Conservation (phyloP, 2,797 vertebrate genomes). For the Enteromius trimaculatus region DNA sequence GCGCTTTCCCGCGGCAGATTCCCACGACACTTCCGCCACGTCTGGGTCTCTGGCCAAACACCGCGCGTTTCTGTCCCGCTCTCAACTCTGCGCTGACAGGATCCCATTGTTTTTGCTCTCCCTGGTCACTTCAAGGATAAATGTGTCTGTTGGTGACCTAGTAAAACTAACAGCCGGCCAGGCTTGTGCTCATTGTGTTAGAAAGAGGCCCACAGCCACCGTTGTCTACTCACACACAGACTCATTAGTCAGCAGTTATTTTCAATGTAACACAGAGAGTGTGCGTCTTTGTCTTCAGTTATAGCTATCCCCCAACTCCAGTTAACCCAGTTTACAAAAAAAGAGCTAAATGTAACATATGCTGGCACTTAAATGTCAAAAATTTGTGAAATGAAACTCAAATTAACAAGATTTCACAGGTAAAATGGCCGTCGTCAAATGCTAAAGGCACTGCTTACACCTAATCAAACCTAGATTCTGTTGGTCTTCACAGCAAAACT, state of each 20-base stretch:
- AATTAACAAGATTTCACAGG: background rate
- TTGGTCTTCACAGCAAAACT: background rate
- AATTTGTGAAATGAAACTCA: background rate
- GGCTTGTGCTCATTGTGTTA: constrained; percentile 52
- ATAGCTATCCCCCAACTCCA: background rate
- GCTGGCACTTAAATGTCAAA: background rate
- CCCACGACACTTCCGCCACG: constrained; percentile 11
- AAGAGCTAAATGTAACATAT: background rate
- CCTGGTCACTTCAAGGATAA: constrained; percentile 54
- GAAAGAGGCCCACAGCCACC: constrained; percentile 38
- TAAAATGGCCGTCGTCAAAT: background rate
- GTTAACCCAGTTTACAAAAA: background rate
- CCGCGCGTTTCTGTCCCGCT: constrained; percentile 49
- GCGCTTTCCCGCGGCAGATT: constrained; percentile 31
- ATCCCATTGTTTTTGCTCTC: constrained; percentile 54
- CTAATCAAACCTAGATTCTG: background rate
- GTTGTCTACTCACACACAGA: background rate
- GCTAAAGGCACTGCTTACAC: background rate
- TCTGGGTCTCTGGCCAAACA: constrained; percentile 46
- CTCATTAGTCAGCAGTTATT: background rate
- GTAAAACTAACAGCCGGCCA: constrained; percentile 58
- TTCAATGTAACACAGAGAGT: background rate
- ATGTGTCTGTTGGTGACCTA: constrained; percentile 63
- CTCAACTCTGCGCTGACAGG: constrained; percentile 43
- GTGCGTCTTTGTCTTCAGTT: constrained; percentile 24